phyloP scores from a whole-genome alignment of 2,888 invertebrate species.

The Ophion slaviceki region DNA sequence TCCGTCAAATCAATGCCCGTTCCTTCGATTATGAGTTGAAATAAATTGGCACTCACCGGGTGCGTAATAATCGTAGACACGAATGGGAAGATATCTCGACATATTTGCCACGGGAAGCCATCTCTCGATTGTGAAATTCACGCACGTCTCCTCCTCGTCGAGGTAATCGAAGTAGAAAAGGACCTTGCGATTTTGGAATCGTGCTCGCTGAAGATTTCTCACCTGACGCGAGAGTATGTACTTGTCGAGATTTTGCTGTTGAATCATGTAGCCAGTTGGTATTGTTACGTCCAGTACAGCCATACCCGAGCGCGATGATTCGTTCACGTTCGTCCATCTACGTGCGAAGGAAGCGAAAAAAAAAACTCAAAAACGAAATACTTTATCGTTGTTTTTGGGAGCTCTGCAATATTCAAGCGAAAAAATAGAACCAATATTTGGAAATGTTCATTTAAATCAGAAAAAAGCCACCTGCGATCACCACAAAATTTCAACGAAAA shows the following conservation, averaged over 20 bases:
- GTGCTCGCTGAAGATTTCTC: constrained; percentile 92
- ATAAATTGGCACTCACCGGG: constrained; percentile 88
- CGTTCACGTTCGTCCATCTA: constrained; percentile 91
- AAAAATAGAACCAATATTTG: neutral
- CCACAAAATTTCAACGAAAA: too few relatives aligned
- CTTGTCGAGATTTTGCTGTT: constrained; percentile 94
- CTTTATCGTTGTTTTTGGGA: neutral
- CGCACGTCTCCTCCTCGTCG: constrained; percentile 93
- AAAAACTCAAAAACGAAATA: neutral
- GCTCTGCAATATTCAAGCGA: neutral
- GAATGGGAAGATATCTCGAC: constrained; percentile 95
- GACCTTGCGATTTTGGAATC: constrained; percentile 92
- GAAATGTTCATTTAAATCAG: too few relatives aligned
- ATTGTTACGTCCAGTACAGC: constrained; percentile 94
- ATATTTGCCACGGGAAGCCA: constrained; percentile 99
- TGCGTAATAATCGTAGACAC: constrained; percentile 97
- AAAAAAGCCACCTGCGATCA: too few relatives aligned
- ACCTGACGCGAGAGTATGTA: constrained; percentile 93
- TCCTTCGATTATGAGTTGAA: neutral
- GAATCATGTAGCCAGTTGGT: constrained; percentile 96
- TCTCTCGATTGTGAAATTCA: constrained; percentile 96
- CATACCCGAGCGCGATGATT: constrained; percentile 94
- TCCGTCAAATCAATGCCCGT: neutral
- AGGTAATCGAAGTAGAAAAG: constrained; percentile 96
- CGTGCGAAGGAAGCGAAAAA: constrained; percentile 39